A percentile compares a stretch with the other conserved stretches of the same genome.
Conservation (phyloP, 23 tunicate species). For the Trididemnum clinides region DNA sequence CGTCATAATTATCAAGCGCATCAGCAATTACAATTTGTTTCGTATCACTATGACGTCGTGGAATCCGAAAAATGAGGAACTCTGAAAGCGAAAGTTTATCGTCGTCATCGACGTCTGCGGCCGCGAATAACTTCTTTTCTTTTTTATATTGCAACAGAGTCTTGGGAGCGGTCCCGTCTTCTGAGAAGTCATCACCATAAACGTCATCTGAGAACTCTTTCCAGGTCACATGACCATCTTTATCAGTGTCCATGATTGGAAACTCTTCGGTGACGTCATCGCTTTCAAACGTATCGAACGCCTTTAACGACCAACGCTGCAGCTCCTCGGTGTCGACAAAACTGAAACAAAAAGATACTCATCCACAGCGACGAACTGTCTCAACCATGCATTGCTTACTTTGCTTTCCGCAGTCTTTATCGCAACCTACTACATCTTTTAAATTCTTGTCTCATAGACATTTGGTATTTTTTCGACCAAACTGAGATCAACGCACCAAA, state of each 20-base stretch:
- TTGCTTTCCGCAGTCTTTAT: too few relatives aligned
- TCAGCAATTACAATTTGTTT: slow-evolving; percentile 45
- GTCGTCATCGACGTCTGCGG: slow-evolving; percentile 59
- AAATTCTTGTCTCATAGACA: too few relatives aligned
- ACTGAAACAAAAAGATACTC: background rate
- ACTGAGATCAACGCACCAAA: too few relatives aligned
- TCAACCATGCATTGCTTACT: too few relatives aligned
- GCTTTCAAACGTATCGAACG: slow-evolving; percentile 68
- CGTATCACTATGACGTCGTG: slow-evolving; percentile 29
- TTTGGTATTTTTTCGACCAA: too few relatives aligned
- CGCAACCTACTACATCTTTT: too few relatives aligned
- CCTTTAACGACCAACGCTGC: slow-evolving; percentile 58
- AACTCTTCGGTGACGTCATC: slow-evolving; percentile 63
- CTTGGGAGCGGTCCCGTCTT: slow-evolving; percentile 20
- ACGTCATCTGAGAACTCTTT: slow-evolving; percentile 46
- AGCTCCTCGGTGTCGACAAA: slow-evolving; percentile 51
- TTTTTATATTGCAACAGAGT: slow-evolving; percentile 31
- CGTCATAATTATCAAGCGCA: slow-evolving; percentile 39
- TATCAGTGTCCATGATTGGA: slow-evolving; percentile 38
- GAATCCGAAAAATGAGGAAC: slow-evolving; percentile 66
- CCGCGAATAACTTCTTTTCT: slow-evolving; percentile 60
- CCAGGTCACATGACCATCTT: slow-evolving; percentile 67
- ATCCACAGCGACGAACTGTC: too few relatives aligned
- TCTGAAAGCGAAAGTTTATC: slow-evolving; percentile 36
- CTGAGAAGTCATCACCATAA: slow-evolving; percentile 59